Evolutionary conservation across 1,140 invertebrate species (phyloP), one percentile per base, ranked within the genome.

Genomic region (Drosophila teissieri): DNA sequence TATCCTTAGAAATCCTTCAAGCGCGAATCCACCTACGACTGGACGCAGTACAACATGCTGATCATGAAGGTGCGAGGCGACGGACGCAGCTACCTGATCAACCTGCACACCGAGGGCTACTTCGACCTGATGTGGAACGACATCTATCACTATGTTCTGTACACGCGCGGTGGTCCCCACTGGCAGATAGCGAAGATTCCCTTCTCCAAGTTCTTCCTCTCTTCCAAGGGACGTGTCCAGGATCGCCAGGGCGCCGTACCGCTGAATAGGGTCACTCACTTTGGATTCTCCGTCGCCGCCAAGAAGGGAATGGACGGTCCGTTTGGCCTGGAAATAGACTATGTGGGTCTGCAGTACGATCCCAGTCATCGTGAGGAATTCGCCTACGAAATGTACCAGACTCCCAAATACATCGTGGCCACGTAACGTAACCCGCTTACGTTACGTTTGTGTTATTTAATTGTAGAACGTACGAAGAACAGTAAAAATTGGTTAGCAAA

Each of bases 131-230:
- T 93, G 12, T 98, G 96, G 96, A 95, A 97, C 91, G 97, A 99
- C 93, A 93, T 96, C 15, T 98, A 96, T 91, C 94, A 95, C 79
- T 99, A 96, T 93, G 93, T 95, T 0, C 89, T 99, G 0, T 97
- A 95, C 90, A 99, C 98, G 0, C 94, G 97, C 93, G 98, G 98
- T 46, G 98, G 98, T 0, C 98, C 98, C 8, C 98, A 99, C 91
- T 99, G 98, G 98, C 98, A 99, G 93, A 93, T 95, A 62, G 94
- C 95, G 1, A 97, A 96, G 93, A 97, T 99, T 86, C 98, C 98
- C 17, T 98, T 99, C 93, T 98, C 97, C 5, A 98, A 98, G 93
- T 99, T 99, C 92, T 95, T 97, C 57, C 92, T 98, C 14, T 93
- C 94, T 6, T 95, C 95, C 14, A 98, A 97, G 93, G 98, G 98